Conservation (phyloP, 2,797 vertebrate species). For the Salarias fasciatus region DNA sequence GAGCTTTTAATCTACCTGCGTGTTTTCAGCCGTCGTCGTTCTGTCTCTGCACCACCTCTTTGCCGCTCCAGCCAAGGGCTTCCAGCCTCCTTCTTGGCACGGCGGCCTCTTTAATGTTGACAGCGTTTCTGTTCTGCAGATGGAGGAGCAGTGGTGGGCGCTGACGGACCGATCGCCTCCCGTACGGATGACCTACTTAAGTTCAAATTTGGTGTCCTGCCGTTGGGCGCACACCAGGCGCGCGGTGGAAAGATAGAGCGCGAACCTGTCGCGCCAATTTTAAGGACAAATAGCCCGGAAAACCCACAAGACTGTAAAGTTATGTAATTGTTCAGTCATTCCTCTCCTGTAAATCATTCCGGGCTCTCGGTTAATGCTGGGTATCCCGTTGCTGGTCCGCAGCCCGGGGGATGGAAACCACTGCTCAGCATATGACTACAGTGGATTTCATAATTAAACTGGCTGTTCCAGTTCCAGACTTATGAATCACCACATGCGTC, state of each 20-base stretch:
- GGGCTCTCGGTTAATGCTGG: background rate
- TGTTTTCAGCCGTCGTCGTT: conserved; percentile 4
- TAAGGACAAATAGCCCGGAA: background rate
- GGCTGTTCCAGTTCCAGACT: background rate
- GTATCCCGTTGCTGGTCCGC: background rate
- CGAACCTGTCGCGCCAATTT: background rate
- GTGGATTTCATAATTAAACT: background rate
- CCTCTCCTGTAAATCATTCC: conserved; percentile 1
- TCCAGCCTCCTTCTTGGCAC: conserved; percentile 31
- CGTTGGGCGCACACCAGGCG: no score
- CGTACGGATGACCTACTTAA: conserved; percentile 54
- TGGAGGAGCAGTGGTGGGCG: conserved; percentile 56
- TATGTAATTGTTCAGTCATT: background rate
- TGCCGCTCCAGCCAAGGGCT: conserved; percentile 15
- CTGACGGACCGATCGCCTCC: conserved; percentile 43
- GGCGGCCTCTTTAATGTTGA: conserved; percentile 32
- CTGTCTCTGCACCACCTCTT: conserved; percentile 9
- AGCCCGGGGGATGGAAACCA: background rate
- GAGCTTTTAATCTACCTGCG: conserved; percentile 12
- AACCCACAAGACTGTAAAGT: background rate
- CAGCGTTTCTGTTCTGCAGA: conserved; percentile 41
- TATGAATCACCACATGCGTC: conserved; percentile 1
- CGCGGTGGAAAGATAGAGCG: background rate
- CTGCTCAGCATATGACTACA: background rate
- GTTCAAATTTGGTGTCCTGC: conserved; percentile 35